These are phyloP conservation scores for Eudasyphora cyanicolor DNA, from an alignment of 2,888 invertebrate species.

Conservation along the genomic window DNA sequence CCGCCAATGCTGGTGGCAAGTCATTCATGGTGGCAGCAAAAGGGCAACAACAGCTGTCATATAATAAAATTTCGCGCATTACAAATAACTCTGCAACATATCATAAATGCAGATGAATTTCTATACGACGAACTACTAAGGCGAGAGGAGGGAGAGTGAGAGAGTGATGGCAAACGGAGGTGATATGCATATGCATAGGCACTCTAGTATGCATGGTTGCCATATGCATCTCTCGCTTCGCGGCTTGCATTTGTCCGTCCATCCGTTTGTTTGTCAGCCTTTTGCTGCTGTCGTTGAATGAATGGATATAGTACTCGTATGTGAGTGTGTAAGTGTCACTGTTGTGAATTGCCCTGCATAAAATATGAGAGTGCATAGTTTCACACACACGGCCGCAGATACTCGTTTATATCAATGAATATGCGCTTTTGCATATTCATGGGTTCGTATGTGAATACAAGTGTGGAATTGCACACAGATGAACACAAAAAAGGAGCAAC, in stretches of 20 bases:
- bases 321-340: constrained; percentile 2
- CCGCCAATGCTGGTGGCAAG: constrained; percentile 43
- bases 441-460: not conserved
- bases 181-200: not conserved
- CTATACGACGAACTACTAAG: not conserved
- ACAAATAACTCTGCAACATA: constrained; percentile 67
- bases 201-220: constrained; percentile 8
- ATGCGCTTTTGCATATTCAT: constrained; percentile 6
- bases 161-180: too few relatives aligned
- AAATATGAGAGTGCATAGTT: constrained; percentile 47
- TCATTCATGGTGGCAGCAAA: constrained; percentile 38
- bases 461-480: not conserved
- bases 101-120: constrained; percentile 64
- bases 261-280: not conserved
- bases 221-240: constrained; percentile 21
- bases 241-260: not conserved
- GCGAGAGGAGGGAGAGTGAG: too few relatives aligned
- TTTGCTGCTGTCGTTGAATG: not conserved
- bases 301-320: not conserved
- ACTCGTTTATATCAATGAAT: not conserved
- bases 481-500: constrained; percentile 12
- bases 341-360: constrained; percentile 35
- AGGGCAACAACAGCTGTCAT: constrained; percentile 75
- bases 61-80: constrained; percentile 76
- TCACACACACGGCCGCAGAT: constrained; percentile 22